A percentile compares a stretch with the other conserved stretches of the same genome.
phyloP scores from a whole-genome alignment of 2,113 vertebrate species.

The Elephas maximus region DNA sequence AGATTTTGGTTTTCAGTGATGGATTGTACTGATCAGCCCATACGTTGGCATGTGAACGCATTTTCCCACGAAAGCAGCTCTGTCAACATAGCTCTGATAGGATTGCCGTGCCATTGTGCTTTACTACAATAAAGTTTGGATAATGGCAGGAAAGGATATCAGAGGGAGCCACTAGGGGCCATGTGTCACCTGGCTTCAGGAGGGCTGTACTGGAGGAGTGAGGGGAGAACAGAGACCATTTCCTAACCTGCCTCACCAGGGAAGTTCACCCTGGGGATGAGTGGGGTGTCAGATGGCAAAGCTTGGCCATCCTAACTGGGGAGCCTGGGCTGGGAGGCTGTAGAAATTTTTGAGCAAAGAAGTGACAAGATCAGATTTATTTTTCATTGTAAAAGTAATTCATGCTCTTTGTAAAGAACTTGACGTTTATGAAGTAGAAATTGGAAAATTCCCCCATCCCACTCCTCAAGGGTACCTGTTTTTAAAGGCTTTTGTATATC shows the following conservation, averaged over 20 bases:
- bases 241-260: background rate
- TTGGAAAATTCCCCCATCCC: background rate
- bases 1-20: constrained; percentile 2
- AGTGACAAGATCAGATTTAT: background rate
- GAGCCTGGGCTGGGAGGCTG: background rate
- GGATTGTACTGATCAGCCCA: background rate
- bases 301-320: background rate
- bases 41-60: background rate
- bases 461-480: background rate
- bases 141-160: background rate
- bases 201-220: background rate
- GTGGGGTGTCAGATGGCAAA: background rate
- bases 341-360: constrained; percentile 17
- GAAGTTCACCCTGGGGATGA: background rate
- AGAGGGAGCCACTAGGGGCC: background rate
- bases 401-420: constrained; percentile 16
- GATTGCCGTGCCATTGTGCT: background rate
- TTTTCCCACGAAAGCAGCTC: constrained; percentile 13
- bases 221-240: background rate
- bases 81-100: constrained; percentile 26
- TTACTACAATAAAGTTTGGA: background rate
- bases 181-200: background rate
- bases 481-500: constrained; percentile 29
- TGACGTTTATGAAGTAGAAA: constrained; percentile 43
- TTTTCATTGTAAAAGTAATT: constrained; percentile 24